Evolutionary conservation across 2,797 vertebrate genomes (phyloP), one percentile per base, ranked within the genome.

Genomic region (Poecile montanus): DNA sequence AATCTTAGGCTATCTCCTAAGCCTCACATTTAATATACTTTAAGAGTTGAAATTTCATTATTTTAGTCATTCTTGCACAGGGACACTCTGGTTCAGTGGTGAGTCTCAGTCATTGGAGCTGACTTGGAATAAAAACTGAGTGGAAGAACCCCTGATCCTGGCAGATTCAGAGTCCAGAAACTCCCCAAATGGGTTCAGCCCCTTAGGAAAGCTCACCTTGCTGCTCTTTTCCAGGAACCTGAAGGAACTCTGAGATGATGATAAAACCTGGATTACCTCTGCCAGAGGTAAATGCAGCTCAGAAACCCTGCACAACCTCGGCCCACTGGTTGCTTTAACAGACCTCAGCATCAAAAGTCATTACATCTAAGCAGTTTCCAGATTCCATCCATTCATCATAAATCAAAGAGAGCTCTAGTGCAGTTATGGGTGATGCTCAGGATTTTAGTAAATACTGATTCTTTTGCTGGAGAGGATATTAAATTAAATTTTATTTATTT

Each of bases 231-330:
- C 9, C 47, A 57, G 48, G 65, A 77, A 57, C 48, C 82, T 56
- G 61, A 45, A 89, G 73, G 61, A 83, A 36, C 54, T 58, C 47
- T 58, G 56, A 91, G 66, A 44, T 91, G 82, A 51, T 78, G 26
- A 48, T 32, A 58, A 89, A 18, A 62, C 30, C 67, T 14, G 8
- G 40, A 90, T 94, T 93, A 30, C 32, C 71, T 23, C 82, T 92
- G 88, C 68, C 91, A 94, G 85, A 81, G 89, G 81, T 48, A 68
- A 94, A 86, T 45, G 58, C 42, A 38, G 81, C 45, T 88, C 79
- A 78, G 78, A 84, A 65, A 57, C 68, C 61, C 40, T 54, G 57
- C 29, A 19, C 34, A 65, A 3, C 50, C 65, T 62, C 25, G 2
- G 61, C 53, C 58, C 76, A 54, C 65, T 25, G 82, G 70, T 85